These are phyloP conservation scores for Drosophila sordidapex DNA, from an alignment of 2,888 invertebrate species.

Conservation along the genomic window DNA sequence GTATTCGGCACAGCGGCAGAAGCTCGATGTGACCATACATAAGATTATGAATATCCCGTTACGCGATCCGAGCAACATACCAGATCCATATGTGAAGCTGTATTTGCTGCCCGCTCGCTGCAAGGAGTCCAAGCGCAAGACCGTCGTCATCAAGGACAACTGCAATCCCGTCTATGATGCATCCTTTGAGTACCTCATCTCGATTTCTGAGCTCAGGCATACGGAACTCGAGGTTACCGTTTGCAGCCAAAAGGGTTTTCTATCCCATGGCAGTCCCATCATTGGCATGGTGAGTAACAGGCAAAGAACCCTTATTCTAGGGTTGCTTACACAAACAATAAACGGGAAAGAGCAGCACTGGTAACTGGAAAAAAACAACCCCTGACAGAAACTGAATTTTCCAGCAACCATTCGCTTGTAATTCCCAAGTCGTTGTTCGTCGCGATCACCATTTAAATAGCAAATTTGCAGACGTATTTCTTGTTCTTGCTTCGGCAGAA, in stretches of 20 bases:
- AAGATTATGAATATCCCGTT: conserved; percentile 94
- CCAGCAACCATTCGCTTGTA: conserved; percentile 17
- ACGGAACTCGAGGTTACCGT: conserved; percentile 94
- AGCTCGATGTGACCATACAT: conserved; percentile 93
- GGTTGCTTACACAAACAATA: conserved; percentile 84
- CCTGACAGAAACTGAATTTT: background rate
- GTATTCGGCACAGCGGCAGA: conserved; percentile 93
- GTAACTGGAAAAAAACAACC: conserved; percentile 9
- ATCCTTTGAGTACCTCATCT: conserved; percentile 94
- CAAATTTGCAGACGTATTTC: rapidly evolving
- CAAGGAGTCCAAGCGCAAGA: conserved; percentile 95
- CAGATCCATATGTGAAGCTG: conserved; percentile 95
- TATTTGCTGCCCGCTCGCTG: conserved; percentile 93
- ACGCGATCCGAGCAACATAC: conserved; percentile 92
- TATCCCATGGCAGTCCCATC: conserved; percentile 91
- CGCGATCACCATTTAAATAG: conserved; percentile 25
- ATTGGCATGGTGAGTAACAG: conserved; percentile 89
- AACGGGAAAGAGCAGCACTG: background rate
- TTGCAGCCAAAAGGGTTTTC: conserved; percentile 94
- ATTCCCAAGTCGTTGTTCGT: conserved; percentile 62
- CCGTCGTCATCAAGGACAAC: conserved; percentile 92
- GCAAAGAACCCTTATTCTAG: background rate
- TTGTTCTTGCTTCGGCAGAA: conserved; percentile 91
- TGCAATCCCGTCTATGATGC: conserved; percentile 96
- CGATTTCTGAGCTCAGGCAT: conserved; percentile 91